Conservation (phyloP, 2,113 vertebrate genomes). For the Cyprichromis sp. region DNA sequence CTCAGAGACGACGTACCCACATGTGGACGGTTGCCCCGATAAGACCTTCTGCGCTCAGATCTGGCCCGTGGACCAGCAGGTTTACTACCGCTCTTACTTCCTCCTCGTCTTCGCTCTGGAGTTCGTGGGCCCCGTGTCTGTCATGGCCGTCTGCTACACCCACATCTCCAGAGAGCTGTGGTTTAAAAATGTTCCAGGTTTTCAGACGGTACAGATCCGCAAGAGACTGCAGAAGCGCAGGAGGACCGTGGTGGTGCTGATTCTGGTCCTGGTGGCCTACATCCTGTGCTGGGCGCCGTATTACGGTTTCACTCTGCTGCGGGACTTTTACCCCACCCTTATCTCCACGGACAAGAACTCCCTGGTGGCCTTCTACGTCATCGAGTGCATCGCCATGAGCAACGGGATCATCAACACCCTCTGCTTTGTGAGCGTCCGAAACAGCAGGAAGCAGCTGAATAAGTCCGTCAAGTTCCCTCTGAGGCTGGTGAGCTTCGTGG, state of each 20-base stretch:
- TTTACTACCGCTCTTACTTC: conserved; percentile 89
- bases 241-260: conserved; percentile 82
- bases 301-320: conserved; percentile 82
- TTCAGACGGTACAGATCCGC: conserved; percentile 87
- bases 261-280: conserved; percentile 84
- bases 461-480: conserved; percentile 70
- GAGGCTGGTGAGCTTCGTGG: conserved; percentile 65
- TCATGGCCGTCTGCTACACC: conserved; percentile 85
- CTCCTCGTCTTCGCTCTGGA: conserved; percentile 85
- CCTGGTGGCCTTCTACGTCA: conserved; percentile 85
- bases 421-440: conserved; percentile 82
- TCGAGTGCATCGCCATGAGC: conserved; percentile 94
- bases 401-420: conserved; percentile 93
- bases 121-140: conserved; percentile 79
- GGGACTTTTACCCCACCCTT: conserved; percentile 87
- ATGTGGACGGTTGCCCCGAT: conserved; percentile 45
- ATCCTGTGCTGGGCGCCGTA: conserved; percentile 91
- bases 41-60: conserved; percentile 95
- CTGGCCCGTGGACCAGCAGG: conserved; percentile 86
- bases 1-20: conserved; percentile 76
- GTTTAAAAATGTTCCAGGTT: conserved; percentile 84
- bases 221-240: conserved; percentile 79
- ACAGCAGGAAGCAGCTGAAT: conserved; percentile 77
- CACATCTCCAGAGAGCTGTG: conserved; percentile 88
- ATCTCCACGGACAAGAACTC: conserved; percentile 86